Evolutionary conservation across 2,888 invertebrate species (phyloP).

Genomic region (Epinotia nisella): DNA sequence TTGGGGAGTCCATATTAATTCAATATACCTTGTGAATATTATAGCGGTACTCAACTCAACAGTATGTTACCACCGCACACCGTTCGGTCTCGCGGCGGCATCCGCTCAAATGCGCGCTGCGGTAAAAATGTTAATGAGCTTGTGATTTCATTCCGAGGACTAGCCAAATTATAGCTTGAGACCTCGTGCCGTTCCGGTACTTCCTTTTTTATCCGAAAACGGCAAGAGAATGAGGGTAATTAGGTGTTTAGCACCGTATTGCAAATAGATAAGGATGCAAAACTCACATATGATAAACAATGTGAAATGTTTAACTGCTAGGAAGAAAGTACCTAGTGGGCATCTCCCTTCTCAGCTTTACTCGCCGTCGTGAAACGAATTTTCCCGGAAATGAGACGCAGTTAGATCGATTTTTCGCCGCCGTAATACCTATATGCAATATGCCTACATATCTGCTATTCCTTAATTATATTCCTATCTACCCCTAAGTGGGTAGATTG

Average conservation of each 20-base stretch:
- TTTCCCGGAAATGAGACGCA: too few relatives aligned
- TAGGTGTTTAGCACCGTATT: slow-evolving; percentile 21
- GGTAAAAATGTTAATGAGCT: slow-evolving; percentile 60
- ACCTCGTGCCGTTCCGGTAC: slow-evolving; percentile 46
- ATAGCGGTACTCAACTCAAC: slow-evolving; percentile 47
- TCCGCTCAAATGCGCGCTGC: slow-evolving; percentile 56
- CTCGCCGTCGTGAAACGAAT: too few relatives aligned
- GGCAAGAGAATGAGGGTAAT: slow-evolving; percentile 33
- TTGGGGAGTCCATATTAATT: slow-evolving; percentile 28
- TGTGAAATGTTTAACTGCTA: too few relatives aligned
- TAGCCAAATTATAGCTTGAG: slow-evolving; percentile 57
- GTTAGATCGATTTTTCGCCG: too few relatives aligned
- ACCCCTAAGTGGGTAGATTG: too few relatives aligned
- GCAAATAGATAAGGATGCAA: slow-evolving; percentile 21
- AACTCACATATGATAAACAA: not conserved
- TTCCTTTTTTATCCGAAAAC: slow-evolving; percentile 32
- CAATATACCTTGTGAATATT: slow-evolving; percentile 36
- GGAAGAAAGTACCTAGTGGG: too few relatives aligned
- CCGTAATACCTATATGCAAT: too few relatives aligned
- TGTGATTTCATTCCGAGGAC: slow-evolving; percentile 56
- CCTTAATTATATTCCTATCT: too few relatives aligned
- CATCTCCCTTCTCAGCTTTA: too few relatives aligned
- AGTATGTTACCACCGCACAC: slow-evolving; percentile 45
- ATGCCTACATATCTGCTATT: too few relatives aligned
- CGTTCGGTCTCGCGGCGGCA: slow-evolving; percentile 54